These are phyloP conservation scores for Chromis chromis DNA, from an alignment of 2,797 vertebrate species.

Conservation along the genomic window DNA sequence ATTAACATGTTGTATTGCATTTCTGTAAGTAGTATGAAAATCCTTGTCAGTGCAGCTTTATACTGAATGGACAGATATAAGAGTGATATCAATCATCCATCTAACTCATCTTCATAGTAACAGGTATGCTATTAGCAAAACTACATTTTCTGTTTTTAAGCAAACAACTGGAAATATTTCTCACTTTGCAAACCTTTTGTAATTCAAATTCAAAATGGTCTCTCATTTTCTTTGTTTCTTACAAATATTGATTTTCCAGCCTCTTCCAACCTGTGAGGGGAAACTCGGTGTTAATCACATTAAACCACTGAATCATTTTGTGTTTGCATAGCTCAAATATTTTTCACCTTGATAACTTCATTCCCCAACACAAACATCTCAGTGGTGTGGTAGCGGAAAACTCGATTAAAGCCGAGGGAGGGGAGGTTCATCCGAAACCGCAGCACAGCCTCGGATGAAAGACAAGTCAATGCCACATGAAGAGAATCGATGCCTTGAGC, in stretches of 20 bases:
- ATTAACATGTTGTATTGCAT: not conserved
- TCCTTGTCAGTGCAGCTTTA: not conserved
- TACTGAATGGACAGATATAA: not conserved
- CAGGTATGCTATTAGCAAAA: not conserved
- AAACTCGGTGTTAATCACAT: not conserved
- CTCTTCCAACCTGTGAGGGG: not conserved
- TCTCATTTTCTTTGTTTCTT: not conserved
- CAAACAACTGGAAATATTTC: not conserved
- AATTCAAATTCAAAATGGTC: not conserved
- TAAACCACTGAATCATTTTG: slow-evolving; percentile 1
- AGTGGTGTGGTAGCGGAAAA: not conserved
- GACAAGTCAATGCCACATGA: slow-evolving; percentile 50
- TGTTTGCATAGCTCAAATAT: not conserved
- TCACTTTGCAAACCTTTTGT: not conserved
- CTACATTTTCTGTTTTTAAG: not conserved
- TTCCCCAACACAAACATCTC: not conserved
- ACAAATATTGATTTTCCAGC: not conserved
- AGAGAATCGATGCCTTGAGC: slow-evolving; percentile 47
- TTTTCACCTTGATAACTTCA: slow-evolving; percentile 8
- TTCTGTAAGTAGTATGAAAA: not conserved
- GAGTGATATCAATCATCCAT: not conserved
- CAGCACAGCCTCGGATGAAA: slow-evolving; percentile 38
- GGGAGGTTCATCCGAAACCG: slow-evolving; percentile 14
- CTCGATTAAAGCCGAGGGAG: slow-evolving; percentile 5
- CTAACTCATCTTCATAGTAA: not conserved